Conservation (phyloP, 2,113 vertebrate species). For the Oenanthe oenanthe region DNA sequence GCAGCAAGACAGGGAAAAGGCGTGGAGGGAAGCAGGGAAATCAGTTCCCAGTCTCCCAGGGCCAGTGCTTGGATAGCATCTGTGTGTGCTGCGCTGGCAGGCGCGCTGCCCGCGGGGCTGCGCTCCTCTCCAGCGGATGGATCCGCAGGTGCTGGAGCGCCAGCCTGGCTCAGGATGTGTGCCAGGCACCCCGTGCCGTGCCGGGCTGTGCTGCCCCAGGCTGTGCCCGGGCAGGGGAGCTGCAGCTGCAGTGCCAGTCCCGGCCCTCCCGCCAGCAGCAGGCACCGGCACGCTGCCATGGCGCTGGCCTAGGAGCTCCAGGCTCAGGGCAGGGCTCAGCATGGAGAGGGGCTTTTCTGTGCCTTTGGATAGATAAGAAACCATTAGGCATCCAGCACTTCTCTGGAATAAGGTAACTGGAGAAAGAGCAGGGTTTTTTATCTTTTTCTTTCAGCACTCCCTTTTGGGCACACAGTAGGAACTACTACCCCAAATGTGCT, state of each 20-base stretch:
- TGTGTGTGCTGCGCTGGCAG: background rate
- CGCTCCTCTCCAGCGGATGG: background rate
- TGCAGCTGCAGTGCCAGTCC: background rate
- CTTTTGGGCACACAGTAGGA: background rate
- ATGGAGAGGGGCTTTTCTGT: background rate
- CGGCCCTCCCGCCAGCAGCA: background rate
- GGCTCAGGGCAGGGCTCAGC: background rate
- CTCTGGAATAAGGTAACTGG: background rate
- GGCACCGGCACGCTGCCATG: rapidly evolving
- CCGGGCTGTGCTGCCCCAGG: rapidly evolving
- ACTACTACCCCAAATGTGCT: background rate
- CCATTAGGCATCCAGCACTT: background rate
- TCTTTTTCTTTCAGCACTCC: background rate
- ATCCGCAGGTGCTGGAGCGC: background rate
- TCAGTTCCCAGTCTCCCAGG: background rate
- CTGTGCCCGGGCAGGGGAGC: rapidly evolving
- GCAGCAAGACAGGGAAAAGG: background rate
- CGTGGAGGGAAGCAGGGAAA: background rate
- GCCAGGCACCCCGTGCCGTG: background rate
- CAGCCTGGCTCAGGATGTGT: rapidly evolving
- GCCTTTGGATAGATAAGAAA: background rate
- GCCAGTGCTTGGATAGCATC: background rate
- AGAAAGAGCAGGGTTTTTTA: background rate
- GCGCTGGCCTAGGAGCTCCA: rapidly evolving
- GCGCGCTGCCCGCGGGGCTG: background rate